phyloP scores from a whole-genome alignment of 2,888 invertebrate species.

The Plebejus argus region DNA sequence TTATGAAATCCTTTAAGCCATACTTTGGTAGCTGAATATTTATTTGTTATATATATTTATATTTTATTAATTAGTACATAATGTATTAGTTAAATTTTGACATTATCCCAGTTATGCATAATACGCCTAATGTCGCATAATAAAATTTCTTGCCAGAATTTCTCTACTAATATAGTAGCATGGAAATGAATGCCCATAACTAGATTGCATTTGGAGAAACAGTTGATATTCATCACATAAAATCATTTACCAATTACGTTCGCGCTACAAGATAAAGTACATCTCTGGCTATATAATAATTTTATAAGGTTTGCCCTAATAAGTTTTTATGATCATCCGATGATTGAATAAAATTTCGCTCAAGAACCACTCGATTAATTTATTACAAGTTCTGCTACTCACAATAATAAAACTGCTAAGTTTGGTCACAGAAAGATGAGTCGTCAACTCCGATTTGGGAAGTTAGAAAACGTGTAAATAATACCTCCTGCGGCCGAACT shows the following conservation, averaged over 20 bases:
- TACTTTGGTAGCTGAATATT: conserved; percentile 31
- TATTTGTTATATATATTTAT: conserved; percentile 11
- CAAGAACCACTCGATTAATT: not conserved
- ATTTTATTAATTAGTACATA: not conserved
- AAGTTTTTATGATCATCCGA: not conserved
- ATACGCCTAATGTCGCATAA: not conserved
- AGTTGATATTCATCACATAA: not conserved
- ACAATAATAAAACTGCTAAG: not conserved
- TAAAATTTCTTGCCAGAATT: not conserved
- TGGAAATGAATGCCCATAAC: not conserved
- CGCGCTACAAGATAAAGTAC: not conserved
- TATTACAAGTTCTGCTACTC: not conserved
- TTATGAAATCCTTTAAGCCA: not conserved
- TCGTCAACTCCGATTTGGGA: too few relatives aligned
- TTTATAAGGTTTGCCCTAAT: not conserved
- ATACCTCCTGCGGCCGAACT: too few relatives aligned
- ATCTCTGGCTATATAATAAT: not conserved
- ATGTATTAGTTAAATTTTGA: not conserved
- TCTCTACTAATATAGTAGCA: not conserved
- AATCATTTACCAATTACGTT: not conserved
- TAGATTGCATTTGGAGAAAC: not conserved
- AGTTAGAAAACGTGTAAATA: too few relatives aligned
- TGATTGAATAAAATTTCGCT: not conserved
- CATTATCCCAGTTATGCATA: conserved; percentile 17
- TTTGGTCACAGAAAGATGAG: not conserved